Percentiles rank a stretch among this genome's conserved stretches.
Evolutionary conservation across 2,113 vertebrate species (phyloP).

Genomic region (Thalassoma bifasciatum): DNA sequence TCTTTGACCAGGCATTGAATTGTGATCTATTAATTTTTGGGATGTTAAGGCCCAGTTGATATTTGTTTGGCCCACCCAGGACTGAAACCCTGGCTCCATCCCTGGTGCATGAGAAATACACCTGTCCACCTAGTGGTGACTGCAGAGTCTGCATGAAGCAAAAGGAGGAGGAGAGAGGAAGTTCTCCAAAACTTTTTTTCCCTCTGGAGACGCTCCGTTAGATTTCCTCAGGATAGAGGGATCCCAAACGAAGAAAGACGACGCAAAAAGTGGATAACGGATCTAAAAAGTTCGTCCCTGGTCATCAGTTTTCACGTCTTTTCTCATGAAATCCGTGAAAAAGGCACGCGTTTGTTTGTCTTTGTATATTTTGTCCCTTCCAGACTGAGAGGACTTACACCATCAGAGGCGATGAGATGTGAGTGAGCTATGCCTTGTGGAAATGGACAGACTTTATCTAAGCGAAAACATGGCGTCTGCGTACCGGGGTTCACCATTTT

Average conservation of each 20-base stretch:
- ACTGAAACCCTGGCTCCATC: too few relatives aligned
- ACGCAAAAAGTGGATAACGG: conserved; percentile 9
- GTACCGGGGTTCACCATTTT: conserved; percentile 73
- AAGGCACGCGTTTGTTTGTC: conserved; percentile 36
- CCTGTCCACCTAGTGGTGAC: conserved; percentile 44
- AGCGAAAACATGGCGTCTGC: conserved; percentile 87
- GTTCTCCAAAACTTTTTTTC: conserved; percentile 76
- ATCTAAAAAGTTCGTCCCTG: conserved; percentile 13
- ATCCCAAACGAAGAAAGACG: conserved; percentile 17
- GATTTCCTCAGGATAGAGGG: conserved; percentile 63
- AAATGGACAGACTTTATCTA: conserved; percentile 86
- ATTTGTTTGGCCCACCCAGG: too few relatives aligned
- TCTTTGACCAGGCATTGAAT: too few relatives aligned
- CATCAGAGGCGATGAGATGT: conserved; percentile 84
- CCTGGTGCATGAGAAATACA: not conserved
- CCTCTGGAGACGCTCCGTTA: conserved; percentile 74
- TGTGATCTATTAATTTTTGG: too few relatives aligned
- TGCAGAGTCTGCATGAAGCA: conserved; percentile 55
- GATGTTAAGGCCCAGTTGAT: too few relatives aligned
- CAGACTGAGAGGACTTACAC: conserved; percentile 77
- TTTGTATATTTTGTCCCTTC: conserved; percentile 52
- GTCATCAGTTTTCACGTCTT: conserved; percentile 23
- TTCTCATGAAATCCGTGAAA: conserved; percentile 66
- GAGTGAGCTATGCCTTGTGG: conserved; percentile 87
- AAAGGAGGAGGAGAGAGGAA: conserved; percentile 76